Conservation (phyloP, 2,888 invertebrate species). For the Amphipoea oculea region DNA sequence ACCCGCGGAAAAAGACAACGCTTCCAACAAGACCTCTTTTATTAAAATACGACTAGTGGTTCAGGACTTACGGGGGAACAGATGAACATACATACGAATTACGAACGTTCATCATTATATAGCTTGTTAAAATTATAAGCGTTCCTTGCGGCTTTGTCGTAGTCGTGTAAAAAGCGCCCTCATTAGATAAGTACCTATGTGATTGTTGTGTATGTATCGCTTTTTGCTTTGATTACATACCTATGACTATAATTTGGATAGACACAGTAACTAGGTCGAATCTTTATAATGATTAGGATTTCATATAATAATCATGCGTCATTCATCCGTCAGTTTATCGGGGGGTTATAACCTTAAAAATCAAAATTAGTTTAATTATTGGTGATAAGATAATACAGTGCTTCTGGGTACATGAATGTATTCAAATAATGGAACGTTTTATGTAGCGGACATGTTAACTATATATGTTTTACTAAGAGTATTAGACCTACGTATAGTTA, state of each 20-base stretch:
- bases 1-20: neutral
- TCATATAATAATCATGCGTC: slow-evolving; percentile 68
- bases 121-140: neutral
- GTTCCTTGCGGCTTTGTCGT: neutral
- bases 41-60: neutral
- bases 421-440: slow-evolving; percentile 40
- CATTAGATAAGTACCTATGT: neutral
- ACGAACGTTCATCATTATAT: neutral
- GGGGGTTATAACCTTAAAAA: slow-evolving; percentile 82
- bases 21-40: neutral
- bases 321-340: slow-evolving; percentile 79
- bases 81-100: neutral
- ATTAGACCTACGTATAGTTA: neutral
- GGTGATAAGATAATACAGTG: slow-evolving; percentile 73
- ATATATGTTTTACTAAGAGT: neutral
- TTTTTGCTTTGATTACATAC: slow-evolving; percentile 15
- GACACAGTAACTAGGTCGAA: slow-evolving; percentile 62
- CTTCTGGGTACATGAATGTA: slow-evolving; percentile 17
- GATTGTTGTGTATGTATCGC: neutral
- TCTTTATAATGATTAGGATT: slow-evolving; percentile 65
- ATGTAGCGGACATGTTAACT: slow-evolving; percentile 33
- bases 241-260: slow-evolving; percentile 12
- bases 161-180: neutral
- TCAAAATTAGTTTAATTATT: slow-evolving; percentile 81
- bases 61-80: neutral